phyloP scores from a whole-genome alignment of 1,140 invertebrate species.

The Drosophila yakuba region DNA sequence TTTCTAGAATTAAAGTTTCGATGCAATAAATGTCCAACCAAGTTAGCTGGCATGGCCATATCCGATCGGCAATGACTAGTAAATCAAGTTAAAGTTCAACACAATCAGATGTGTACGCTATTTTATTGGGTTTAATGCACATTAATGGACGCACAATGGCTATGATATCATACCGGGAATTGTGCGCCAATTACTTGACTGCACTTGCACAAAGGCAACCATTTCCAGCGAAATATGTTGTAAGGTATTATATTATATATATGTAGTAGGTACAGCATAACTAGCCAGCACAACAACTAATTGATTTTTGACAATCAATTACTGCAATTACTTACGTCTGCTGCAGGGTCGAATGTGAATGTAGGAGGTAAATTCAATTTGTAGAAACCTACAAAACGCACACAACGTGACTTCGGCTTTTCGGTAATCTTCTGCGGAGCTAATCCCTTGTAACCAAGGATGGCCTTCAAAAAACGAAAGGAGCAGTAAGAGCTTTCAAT shows the following conservation, averaged over 20 bases:
- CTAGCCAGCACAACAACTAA: constrained; percentile 22
- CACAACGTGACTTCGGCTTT: constrained; percentile 34
- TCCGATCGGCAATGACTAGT: constrained; percentile 12
- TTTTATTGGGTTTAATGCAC: constrained; percentile 60
- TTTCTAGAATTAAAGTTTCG: constrained; percentile 24
- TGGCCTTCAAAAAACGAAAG: background rate
- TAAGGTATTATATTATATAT: background rate
- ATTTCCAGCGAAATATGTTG: background rate
- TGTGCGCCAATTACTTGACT: constrained; percentile 32
- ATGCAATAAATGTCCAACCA: constrained; percentile 10
- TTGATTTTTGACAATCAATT: constrained; percentile 52
- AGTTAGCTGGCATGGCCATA: constrained; percentile 21
- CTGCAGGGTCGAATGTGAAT: constrained; percentile 2
- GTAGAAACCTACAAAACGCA: constrained; percentile 33
- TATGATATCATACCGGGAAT: constrained; percentile 7
- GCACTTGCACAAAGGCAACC: background rate
- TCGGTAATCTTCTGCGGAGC: constrained; percentile 21
- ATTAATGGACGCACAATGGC: constrained; percentile 56
- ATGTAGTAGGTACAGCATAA: constrained; percentile 8
- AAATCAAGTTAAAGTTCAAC: constrained; percentile 1
- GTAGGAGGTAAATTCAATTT: constrained; percentile 34
- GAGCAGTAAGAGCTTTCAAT: background rate
- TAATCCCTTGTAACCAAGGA: constrained; percentile 15
- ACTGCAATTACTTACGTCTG: constrained; percentile 23
- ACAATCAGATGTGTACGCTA: constrained; percentile 5